A percentile compares a stretch with the other conserved stretches of the same genome.
These are phyloP conservation scores for Anguilla obscura DNA, from an alignment of 2,797 vertebrate genomes.

Conservation along the genomic window DNA sequence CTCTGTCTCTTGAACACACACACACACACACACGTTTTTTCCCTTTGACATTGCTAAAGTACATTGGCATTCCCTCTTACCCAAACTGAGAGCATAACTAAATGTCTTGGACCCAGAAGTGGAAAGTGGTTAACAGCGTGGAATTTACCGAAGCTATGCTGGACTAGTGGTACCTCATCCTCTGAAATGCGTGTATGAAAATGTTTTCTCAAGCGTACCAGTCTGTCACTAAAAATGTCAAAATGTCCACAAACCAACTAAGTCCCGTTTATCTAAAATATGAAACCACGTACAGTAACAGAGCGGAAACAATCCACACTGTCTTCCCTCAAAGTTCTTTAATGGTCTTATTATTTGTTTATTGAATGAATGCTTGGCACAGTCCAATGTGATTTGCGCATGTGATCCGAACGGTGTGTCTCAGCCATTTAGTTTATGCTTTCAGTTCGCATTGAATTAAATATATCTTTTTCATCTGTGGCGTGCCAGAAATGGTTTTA, in stretches of 20 bases:
- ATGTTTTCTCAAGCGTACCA: constrained; percentile 6
- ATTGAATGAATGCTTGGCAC: neutral
- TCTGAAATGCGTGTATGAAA: neutral
- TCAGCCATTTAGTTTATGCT: neutral
- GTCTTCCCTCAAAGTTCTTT: neutral
- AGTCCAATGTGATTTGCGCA: neutral
- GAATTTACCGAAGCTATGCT: neutral
- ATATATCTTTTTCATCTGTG: constrained; percentile 9
- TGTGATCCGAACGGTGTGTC: neutral
- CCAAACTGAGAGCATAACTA: neutral
- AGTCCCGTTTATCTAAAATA: neutral
- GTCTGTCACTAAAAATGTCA: neutral
- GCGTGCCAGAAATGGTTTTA: neutral
- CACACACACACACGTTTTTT: neutral
- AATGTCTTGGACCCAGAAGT: neutral
- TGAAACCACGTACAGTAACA: neutral
- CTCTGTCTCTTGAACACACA: neutral
- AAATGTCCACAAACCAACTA: neutral
- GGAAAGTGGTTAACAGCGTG: neutral
- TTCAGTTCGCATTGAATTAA: neutral
- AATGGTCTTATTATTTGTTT: neutral
- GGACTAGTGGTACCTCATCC: neutral
- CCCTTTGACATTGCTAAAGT: constrained; percentile 1
- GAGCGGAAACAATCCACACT: neutral
- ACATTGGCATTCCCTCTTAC: neutral